Base-by-base conservation (phyloP, 2,797 vertebrate species). In the Catostomus latipinnis region DNA sequence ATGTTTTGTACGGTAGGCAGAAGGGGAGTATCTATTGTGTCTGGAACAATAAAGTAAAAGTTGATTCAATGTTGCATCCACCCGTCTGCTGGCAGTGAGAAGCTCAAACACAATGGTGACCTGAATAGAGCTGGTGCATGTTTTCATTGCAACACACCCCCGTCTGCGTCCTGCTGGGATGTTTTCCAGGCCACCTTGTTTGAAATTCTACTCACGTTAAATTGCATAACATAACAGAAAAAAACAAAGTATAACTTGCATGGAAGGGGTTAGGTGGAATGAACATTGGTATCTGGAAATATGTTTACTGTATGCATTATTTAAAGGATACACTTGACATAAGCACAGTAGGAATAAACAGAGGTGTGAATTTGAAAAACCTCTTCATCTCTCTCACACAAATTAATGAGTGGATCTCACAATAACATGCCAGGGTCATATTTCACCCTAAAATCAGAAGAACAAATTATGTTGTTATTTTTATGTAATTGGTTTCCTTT, bases 41-140 rank as follows among this genome's bases (percentile, higher is more conserved):
- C 34, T 34, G 56, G 16, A 34, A 34, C 43, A 34, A 10, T 61
- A 53, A 65, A 67, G 71, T 66, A 54, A 76, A 48, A 77, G 74
- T 65, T 52, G 75, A 43, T 72, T 50, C 34, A 76, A 46, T 46
- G 62, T 46, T 82, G 77, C 74, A 61, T 72, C 68, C 58, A 16
- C 75, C 57, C 1, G 4, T 34, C 34, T 52, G 82, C 71, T 77
- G 61, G 70, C 66, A 61, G 58, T 48, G 75, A 60, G 83, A 61
- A 52, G 73, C 60, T 74, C 43, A 65, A 60, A 81, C 76, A 83
- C 82, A 82, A 71, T 82, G 77, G 63, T 61, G 77, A 78, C 66
- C 76, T 77, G 43, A 79, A 82, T 74, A 77, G 60, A 70, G n/a
- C 68, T 57, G n/a, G 57, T 14, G 45, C 57, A 60, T 56, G 58